Evolutionary conservation across 2,888 invertebrate species (phyloP).

Genomic region (Latrodectus elegans): DNA sequence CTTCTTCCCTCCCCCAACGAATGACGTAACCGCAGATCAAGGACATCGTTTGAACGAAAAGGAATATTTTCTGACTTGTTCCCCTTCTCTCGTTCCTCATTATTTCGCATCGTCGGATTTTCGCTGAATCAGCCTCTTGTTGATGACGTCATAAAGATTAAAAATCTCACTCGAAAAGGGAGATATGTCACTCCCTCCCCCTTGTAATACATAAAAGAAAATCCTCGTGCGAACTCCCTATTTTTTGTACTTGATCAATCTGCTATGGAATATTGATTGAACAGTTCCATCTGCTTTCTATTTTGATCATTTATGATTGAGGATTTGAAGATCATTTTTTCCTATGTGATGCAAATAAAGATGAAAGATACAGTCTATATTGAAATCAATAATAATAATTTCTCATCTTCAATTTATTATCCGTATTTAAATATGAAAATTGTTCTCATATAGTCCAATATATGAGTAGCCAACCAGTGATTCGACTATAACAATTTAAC

Average conservation of each 20-base stretch:
- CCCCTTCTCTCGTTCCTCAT: slow-evolving; percentile 19
- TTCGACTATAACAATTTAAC: no score
- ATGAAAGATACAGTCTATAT: no score
- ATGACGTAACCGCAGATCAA: not conserved
- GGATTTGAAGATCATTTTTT: no score
- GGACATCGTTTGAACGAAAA: not conserved
- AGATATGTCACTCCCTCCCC: slow-evolving; percentile 25
- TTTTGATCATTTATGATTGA: no score
- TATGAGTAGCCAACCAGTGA: no score
- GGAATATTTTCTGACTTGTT: slow-evolving; percentile 3
- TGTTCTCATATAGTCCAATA: no score
- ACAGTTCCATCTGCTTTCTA: not conserved
- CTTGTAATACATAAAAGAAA: not conserved
- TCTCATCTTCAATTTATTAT: no score
- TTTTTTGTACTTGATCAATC: slow-evolving; percentile 3
- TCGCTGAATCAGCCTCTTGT: slow-evolving; percentile 30
- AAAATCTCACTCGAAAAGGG: slow-evolving; percentile 1
- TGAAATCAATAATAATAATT: no score
- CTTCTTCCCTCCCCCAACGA: not conserved
- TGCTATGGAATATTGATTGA: not conserved
- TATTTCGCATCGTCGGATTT: slow-evolving; percentile 45
- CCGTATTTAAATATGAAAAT: no score
- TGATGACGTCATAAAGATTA: slow-evolving; percentile 52
- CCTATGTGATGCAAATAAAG: no score
- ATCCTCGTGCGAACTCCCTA: not conserved